Percentiles rank a stretch among this genome's conserved stretches.
phyloP scores from a whole-genome alignment of 2,797 vertebrate species.

The Galago senegalensis region DNA sequence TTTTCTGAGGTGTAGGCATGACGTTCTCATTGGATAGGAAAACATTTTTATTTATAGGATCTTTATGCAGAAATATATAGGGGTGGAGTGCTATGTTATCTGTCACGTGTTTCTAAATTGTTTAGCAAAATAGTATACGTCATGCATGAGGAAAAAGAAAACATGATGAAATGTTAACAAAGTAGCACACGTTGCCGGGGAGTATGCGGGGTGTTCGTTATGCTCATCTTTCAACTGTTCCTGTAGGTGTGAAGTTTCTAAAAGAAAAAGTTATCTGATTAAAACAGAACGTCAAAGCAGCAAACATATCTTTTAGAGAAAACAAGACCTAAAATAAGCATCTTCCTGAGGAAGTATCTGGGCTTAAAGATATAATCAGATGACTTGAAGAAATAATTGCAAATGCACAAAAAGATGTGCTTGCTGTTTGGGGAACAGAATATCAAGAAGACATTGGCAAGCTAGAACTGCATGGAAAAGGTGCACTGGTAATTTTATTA shows the following conservation, averaged over 20 bases:
- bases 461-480: neutral
- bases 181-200: neutral
- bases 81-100: neutral
- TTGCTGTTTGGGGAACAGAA: neutral
- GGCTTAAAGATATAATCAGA: slow-evolving; percentile 54
- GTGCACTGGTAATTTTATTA: neutral
- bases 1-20: neutral
- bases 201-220: neutral
- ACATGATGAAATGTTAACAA: neutral
- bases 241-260: slow-evolving; percentile 1
- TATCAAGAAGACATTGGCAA: neutral
- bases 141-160: slow-evolving; percentile 14
- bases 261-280: slow-evolving; percentile 40
- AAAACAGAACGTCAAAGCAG: slow-evolving; percentile 42
- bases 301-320: slow-evolving; percentile 36
- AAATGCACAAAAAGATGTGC: slow-evolving; percentile 30
- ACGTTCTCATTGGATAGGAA: neutral
- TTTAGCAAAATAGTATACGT: neutral
- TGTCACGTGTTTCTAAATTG: slow-evolving; percentile 28
- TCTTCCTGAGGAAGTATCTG: slow-evolving; percentile 57
- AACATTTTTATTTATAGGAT: neutral
- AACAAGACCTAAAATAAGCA: slow-evolving; percentile 58
- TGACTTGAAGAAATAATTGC: slow-evolving; percentile 42
- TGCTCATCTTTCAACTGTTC: neutral
- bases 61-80: slow-evolving; percentile 39